phyloP scores from a whole-genome alignment of 2,797 vertebrate genomes.

The Podarcis lilfordi region DNA sequence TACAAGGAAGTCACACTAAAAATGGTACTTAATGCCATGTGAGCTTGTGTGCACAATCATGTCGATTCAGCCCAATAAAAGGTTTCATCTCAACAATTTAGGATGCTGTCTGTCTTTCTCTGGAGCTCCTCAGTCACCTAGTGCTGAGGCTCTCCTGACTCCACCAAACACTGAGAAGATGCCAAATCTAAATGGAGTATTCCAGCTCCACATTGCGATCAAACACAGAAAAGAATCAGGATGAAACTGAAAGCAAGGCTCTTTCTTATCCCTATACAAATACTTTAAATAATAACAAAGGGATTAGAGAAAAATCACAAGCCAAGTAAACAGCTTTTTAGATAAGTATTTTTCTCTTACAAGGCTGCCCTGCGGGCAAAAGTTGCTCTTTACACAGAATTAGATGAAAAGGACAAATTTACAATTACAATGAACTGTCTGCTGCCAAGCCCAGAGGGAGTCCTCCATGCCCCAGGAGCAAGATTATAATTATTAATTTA shows the following conservation, averaged over 20 bases:
- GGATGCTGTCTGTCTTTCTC: neutral
- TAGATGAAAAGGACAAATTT: slow-evolving; percentile 76
- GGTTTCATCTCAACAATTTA: neutral
- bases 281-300: slow-evolving; percentile 62
- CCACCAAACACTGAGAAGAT: neutral
- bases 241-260: slow-evolving; percentile 21
- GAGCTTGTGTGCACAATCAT: neutral
- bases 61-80: neutral
- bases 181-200: slow-evolving; percentile 1
- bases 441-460: slow-evolving; percentile 70
- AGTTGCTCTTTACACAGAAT: slow-evolving; percentile 75
- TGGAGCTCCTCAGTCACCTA: neutral
- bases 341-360: slow-evolving; percentile 70
- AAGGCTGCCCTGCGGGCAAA: slow-evolving; percentile 73
- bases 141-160: neutral
- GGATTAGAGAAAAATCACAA: slow-evolving; percentile 68
- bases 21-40: neutral
- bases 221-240: slow-evolving; percentile 32
- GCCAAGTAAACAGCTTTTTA: slow-evolving; percentile 71
- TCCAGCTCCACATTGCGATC: slow-evolving; percentile 19
- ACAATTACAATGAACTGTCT: slow-evolving; percentile 74
- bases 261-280: slow-evolving; percentile 19
- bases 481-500: slow-evolving; percentile 35
- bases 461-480: slow-evolving; percentile 43
- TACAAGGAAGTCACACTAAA: neutral